Conservation (phyloP, 2,888 invertebrate genomes). For the Pelosia muscerda region DNA sequence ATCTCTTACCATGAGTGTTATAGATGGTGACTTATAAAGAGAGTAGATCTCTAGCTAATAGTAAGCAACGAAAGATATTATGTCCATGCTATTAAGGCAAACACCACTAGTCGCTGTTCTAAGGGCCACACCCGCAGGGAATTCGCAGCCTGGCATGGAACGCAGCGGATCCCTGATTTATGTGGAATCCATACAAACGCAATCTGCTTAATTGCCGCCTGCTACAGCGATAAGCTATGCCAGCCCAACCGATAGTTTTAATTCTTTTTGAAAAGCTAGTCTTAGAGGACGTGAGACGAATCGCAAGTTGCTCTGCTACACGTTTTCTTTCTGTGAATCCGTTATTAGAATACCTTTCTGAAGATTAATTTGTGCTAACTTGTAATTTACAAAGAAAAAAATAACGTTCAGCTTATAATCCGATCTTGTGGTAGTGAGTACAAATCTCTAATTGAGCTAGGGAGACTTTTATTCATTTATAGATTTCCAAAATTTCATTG, state of each 20-base stretch:
- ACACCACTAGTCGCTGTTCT: slow-evolving; percentile 41
- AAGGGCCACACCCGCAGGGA: slow-evolving; percentile 62
- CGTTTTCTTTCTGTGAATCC: slow-evolving; percentile 7
- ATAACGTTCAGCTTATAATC: no score
- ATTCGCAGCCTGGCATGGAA: slow-evolving; percentile 66
- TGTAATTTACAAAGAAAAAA: background rate
- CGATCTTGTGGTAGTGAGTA: no score
- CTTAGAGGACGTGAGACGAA: slow-evolving; percentile 16
- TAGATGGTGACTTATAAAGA: background rate
- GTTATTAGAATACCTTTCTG: background rate
- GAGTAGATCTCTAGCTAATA: no score
- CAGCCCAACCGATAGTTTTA: slow-evolving; percentile 45
- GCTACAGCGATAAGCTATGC: slow-evolving; percentile 70
- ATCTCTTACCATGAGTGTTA: background rate
- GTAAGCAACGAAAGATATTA: no score
- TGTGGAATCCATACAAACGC: slow-evolving; percentile 84
- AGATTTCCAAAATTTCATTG: no score
- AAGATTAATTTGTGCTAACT: background rate
- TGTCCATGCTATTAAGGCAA: background rate
- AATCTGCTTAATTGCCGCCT: slow-evolving; percentile 82
- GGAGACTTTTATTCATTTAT: no score
- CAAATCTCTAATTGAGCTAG: no score
- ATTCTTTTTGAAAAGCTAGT: slow-evolving; percentile 45
- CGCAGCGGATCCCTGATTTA: slow-evolving; percentile 81
- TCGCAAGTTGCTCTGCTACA: background rate